Conservation (phyloP, 2,113 vertebrate genomes). For the Chlorocebus sabaeus region DNA sequence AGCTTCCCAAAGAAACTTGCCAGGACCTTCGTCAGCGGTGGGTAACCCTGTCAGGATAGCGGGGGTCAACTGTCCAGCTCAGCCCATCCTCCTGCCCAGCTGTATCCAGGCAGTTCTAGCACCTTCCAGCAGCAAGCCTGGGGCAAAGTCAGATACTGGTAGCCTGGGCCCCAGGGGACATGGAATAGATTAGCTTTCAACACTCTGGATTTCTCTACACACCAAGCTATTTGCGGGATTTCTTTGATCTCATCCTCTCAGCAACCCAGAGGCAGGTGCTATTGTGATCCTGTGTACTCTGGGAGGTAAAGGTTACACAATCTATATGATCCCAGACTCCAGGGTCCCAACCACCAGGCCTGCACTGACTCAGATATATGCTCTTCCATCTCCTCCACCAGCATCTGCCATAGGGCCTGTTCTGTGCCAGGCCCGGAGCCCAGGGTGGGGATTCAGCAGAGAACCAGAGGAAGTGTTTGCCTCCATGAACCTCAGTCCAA, state of each 20-base stretch:
- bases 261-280: no score
- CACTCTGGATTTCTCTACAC: no score
- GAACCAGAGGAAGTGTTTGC: not conserved
- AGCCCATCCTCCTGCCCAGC: not conserved
- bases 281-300: no score
- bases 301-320: no score
- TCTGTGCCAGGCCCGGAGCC: not conserved
- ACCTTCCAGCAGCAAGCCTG: not conserved
- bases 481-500: not conserved
- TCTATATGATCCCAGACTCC: no score
- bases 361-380: no score
- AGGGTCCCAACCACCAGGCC: no score
- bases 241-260: no score
- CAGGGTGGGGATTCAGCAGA: not conserved
- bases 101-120: not conserved
- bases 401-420: not conserved
- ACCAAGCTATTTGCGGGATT: no score
- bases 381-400: not conserved
- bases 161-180: no score
- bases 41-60: conserved; percentile 88
- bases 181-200: no score
- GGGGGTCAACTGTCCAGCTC: not conserved
- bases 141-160: not conserved
- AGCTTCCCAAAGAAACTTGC: conserved; percentile 90
- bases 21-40: conserved; percentile 88